Conservation (phyloP, 1,140 invertebrate genomes). For the Heliothis virescens region DNA sequence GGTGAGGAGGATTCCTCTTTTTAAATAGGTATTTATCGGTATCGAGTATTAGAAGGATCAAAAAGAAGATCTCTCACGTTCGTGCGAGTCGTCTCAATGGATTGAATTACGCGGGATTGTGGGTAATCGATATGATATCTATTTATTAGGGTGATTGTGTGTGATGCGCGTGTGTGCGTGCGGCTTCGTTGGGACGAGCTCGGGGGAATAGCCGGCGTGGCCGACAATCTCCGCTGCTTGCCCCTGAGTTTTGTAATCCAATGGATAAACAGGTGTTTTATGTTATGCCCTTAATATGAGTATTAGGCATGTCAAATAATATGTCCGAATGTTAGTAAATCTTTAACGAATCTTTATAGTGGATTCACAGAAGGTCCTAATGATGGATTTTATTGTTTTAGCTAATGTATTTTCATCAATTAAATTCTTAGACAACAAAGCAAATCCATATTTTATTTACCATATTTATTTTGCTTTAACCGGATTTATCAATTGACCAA, state of each 20-base stretch:
- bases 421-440: too few species aligned
- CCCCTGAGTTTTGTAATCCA: neutral
- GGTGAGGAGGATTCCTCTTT: slow-evolving; percentile 32
- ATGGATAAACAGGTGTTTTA: neutral
- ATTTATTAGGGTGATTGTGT: slow-evolving; percentile 45
- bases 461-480: too few species aligned
- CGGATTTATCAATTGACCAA: neutral
- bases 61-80: slow-evolving; percentile 15
- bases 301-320: too few species aligned
- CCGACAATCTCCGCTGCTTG: neutral
- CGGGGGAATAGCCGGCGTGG: slow-evolving; percentile 19
- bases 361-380: too few species aligned
- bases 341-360: too few species aligned
- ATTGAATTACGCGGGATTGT: slow-evolving; percentile 46
- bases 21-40: slow-evolving; percentile 30
- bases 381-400: too few species aligned
- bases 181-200: slow-evolving; percentile 1
- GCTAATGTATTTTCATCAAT: neutral
- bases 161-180: slow-evolving; percentile 31
- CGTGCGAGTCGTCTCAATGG: slow-evolving; percentile 37
- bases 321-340: too few species aligned
- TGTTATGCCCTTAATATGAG: too few species aligned
- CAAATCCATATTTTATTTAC: too few species aligned
- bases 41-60: slow-evolving; percentile 22
- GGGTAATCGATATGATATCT: slow-evolving; percentile 47